These are phyloP conservation scores for Nematopogon swammerdamellus DNA, from an alignment of 2,888 invertebrate species.

Conservation along the genomic window DNA sequence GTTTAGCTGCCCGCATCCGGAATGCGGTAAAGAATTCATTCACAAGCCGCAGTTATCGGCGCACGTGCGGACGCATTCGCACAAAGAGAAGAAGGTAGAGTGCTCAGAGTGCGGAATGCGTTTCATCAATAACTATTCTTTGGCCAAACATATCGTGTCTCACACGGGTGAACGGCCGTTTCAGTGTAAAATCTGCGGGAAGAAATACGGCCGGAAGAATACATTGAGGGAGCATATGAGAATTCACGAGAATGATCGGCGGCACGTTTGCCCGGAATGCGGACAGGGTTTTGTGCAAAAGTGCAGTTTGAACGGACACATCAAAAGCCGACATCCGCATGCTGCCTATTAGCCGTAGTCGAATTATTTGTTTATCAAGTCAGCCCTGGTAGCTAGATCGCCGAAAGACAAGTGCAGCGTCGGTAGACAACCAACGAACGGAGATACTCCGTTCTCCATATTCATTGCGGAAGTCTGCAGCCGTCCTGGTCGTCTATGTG, in stretches of 20 bases:
- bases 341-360: no score
- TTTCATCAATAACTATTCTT: constrained; percentile 22
- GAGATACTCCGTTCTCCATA: no score
- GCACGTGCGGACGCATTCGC: constrained; percentile 13
- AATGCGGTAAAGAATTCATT: background rate
- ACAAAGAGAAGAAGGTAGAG: constrained; percentile 20
- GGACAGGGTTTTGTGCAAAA: constrained; percentile 7
- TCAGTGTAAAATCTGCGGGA: constrained; percentile 21
- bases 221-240: constrained; percentile 7
- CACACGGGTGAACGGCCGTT: constrained; percentile 23
- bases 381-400: no score
- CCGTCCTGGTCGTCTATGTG: no score
- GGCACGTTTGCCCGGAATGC: constrained; percentile 5
- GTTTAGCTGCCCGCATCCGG: constrained; percentile 14
- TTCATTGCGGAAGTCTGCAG: no score
- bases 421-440: no score
- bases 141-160: constrained; percentile 23
- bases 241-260: constrained; percentile 7
- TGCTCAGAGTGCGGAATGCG: constrained; percentile 21
- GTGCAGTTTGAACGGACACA: constrained; percentile 5
- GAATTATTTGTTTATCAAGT: no score
- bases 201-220: constrained; percentile 8
- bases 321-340: constrained; percentile 1
- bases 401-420: no score
- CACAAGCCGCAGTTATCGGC: background rate